Base-by-base conservation (phyloP, 2,888 invertebrate species). In the Linnaemya tessellans region DNA sequence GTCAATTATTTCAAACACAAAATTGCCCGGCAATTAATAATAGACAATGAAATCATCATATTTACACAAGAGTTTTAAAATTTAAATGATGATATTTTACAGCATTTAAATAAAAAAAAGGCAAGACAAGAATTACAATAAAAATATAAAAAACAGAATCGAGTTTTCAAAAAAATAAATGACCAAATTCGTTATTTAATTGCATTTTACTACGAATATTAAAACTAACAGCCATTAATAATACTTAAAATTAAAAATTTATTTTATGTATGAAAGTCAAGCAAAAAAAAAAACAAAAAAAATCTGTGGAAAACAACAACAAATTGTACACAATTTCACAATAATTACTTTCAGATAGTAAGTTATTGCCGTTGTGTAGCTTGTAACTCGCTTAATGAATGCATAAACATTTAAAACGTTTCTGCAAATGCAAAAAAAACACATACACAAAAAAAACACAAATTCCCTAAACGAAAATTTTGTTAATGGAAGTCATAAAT, bases 401-500 rank as follows among this genome's bases (percentile, higher is more conserved):
- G 51, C 13, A 46, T 35, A 20, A 60, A 30, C 70, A 43, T 58
- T 74, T 74, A 38, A 64, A 46, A 68, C 51, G 54, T 56, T 74
- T 62, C n/a, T n/a, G 62, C 54, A 54, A 70, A 70, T 11, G 10
- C 3, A 30, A 30, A 30, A 30, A 30, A 30, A 41, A n/a, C n/a
- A n/a, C n/a, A n/a, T n/a, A n/a, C n/a, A n/a, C n/a, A 35, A 46
- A 68, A 62, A 62, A 43, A 30, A 41, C 15, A 25, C 60, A 75
- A 70, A 79, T 70, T 82, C 79, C 74, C 79, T 70, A 79, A 85
- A 85, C 38, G 82, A 65, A 82, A 82, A 62, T 79, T 62, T 79
- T 71, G 65, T 82, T 85, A 82, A 85, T 85, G 85, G 79, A 82
- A 82, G 65, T 60, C 74, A 85, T 85, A 85, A 85, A 85, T 85